Conservation (phyloP, 2,888 invertebrate genomes). For the Anorthoa munda region DNA sequence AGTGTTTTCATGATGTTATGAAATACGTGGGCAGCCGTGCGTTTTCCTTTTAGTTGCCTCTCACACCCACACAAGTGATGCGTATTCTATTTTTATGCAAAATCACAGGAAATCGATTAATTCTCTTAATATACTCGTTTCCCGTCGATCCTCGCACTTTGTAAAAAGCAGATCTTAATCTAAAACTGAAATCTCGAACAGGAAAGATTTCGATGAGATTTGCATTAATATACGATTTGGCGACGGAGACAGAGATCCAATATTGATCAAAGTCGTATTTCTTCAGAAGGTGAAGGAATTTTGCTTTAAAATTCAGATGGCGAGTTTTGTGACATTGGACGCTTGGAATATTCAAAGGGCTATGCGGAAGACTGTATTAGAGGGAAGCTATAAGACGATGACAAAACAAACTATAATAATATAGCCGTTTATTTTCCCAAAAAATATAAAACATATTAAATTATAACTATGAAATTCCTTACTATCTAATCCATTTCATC, state of each 20-base stretch:
- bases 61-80: conserved; percentile 32
- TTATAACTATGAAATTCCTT: no score
- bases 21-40: not conserved
- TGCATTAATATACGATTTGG: conserved; percentile 63
- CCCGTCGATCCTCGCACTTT: conserved; percentile 34
- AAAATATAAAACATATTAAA: no score
- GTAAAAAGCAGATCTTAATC: conserved; percentile 38
- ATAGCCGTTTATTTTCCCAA: no score
- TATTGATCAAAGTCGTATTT: conserved; percentile 64
- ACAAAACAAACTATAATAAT: not conserved
- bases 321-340: conserved; percentile 48
- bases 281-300: conserved; percentile 49
- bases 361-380: conserved; percentile 39
- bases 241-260: conserved; percentile 55
- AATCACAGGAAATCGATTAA: conserved; percentile 46
- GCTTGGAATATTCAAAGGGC: conserved; percentile 48
- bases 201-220: conserved; percentile 55
- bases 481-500: no score
- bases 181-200: conserved; percentile 48
- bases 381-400: conserved; percentile 35
- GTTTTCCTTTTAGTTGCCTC: conserved; percentile 24
- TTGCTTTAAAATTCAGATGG: conserved; percentile 59
- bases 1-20: not conserved
- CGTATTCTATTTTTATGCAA: conserved; percentile 35
- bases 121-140: conserved; percentile 40